phyloP scores from a whole-genome alignment of 2,797 vertebrate species.

The Anabas testudineus region DNA sequence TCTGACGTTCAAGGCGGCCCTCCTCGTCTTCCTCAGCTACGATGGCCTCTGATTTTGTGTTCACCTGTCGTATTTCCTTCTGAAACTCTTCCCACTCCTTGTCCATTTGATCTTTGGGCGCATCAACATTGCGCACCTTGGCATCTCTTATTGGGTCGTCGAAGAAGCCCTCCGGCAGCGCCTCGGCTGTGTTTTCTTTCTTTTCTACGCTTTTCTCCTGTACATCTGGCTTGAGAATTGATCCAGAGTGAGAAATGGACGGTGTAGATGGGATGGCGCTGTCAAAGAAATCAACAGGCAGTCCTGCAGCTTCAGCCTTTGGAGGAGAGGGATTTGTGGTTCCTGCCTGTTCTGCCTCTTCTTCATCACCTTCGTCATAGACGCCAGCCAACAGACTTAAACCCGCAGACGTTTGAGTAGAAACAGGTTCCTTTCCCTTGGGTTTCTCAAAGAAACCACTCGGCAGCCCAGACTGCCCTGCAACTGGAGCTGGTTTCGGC shows the following conservation, averaged over 20 bases:
- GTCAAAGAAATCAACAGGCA: slow-evolving; percentile 89
- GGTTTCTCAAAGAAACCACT: slow-evolving; percentile 79
- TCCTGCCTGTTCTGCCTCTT: slow-evolving; percentile 10
- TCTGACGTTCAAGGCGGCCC: slow-evolving; percentile 94
- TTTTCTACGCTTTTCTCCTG: slow-evolving; percentile 86
- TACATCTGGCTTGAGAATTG: slow-evolving; percentile 90
- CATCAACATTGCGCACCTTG: slow-evolving; percentile 95
- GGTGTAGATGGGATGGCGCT: slow-evolving; percentile 81
- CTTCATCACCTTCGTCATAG: slow-evolving; percentile 79
- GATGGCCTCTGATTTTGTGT: slow-evolving; percentile 96
- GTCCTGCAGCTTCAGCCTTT: slow-evolving; percentile 44
- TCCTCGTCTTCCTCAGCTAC: slow-evolving; percentile 98
- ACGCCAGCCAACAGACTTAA: slow-evolving; percentile 85
- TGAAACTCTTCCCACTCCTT: slow-evolving; percentile 99
- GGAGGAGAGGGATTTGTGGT: slow-evolving; percentile 38
- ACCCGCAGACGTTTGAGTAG: slow-evolving; percentile 58
- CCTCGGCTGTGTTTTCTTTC: slow-evolving; percentile 91
- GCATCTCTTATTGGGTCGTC: slow-evolving; percentile 97
- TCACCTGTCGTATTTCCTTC: slow-evolving; percentile 96
- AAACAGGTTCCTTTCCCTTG: slow-evolving; percentile 9
- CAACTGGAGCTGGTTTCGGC: slow-evolving; percentile 69
- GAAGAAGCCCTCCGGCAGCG: slow-evolving; percentile 97
- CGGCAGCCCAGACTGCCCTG: slow-evolving; percentile 70
- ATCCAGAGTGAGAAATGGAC: slow-evolving; percentile 90
- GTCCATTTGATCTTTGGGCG: slow-evolving; percentile 97